A percentile compares a stretch with the other conserved stretches of the same genome.
Conservation (phyloP, 2,797 vertebrate genomes). For the Pangasius larnaudii region DNA sequence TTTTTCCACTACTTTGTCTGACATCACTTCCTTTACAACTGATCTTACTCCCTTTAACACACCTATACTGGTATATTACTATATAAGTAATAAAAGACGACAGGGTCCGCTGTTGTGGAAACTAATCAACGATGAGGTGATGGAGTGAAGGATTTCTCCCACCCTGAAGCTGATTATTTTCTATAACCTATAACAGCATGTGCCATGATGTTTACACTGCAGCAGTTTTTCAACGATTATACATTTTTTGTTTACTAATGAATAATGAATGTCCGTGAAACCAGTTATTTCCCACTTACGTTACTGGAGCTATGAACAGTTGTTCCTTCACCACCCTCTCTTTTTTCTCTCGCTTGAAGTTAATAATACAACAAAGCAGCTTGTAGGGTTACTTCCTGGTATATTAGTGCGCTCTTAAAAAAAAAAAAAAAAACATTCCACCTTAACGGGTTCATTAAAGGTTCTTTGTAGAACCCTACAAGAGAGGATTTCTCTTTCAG, state of each 20-base stretch:
- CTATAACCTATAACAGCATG: not conserved
- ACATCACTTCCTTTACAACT: slow-evolving; percentile 40
- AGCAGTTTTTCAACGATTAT: too few relatives aligned
- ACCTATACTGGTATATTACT: not conserved
- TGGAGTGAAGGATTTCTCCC: not conserved
- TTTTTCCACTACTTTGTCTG: not conserved
- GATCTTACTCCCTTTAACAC: not conserved
- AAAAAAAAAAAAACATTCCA: not conserved
- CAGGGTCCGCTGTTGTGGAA: not conserved
- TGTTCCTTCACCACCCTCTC: not conserved
- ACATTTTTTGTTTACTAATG: not conserved
- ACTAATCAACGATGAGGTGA: not conserved
- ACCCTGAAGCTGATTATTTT: not conserved
- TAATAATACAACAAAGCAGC: not conserved
- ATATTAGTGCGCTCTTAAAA: not conserved
- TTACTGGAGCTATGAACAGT: not conserved
- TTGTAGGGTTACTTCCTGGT: not conserved
- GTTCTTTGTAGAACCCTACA: not conserved
- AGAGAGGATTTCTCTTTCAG: not conserved
- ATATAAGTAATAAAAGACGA: not conserved
- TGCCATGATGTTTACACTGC: not conserved
- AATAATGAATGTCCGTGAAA: not conserved
- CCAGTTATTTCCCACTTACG: not conserved
- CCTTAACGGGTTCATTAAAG: not conserved
- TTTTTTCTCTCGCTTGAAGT: not conserved